Evolutionary conservation across 1,140 invertebrate genomes (phyloP).

Genomic region (Bombus confusus): DNA sequence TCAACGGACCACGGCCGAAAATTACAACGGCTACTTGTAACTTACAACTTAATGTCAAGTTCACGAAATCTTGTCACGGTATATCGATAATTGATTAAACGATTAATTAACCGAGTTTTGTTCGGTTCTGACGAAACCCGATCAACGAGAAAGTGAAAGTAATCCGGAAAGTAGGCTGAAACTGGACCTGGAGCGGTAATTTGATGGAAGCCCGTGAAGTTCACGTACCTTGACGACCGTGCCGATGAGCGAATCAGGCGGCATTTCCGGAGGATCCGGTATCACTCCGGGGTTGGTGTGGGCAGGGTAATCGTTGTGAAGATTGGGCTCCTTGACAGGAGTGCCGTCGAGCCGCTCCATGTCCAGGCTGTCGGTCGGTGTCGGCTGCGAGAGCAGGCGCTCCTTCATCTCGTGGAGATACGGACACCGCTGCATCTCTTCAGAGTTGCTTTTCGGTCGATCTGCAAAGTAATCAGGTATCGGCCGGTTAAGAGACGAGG

Average conservation of each 20-base stretch:
- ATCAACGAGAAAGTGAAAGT: constrained; percentile 1
- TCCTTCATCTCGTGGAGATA: constrained; percentile 96
- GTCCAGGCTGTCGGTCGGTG: constrained; percentile 82
- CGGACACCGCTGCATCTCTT: constrained; percentile 92
- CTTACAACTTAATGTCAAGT: too few species aligned
- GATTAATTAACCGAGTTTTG: neutral
- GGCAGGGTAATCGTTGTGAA: constrained; percentile 81
- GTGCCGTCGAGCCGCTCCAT: constrained; percentile 82
- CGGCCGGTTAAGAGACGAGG: neutral
- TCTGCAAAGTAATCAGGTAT: constrained; percentile 61
- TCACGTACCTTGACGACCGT: constrained; percentile 91
- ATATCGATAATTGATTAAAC: neutral
- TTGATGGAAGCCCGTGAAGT: neutral
- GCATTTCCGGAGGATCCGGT: constrained; percentile 85
- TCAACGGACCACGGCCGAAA: too few species aligned
- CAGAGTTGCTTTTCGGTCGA: constrained; percentile 75
- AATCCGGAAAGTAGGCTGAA: neutral
- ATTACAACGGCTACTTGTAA: too few species aligned
- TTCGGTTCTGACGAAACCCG: neutral
- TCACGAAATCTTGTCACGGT: too few species aligned
- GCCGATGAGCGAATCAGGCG: constrained; percentile 87
- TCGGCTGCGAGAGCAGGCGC: constrained; percentile 88
- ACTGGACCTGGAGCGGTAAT: too few species aligned
- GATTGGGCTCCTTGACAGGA: constrained; percentile 81
- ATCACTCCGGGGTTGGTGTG: constrained; percentile 83